Evolutionary conservation across 2,113 vertebrate genomes (phyloP).

Genomic region (Harpagus bidentatus): DNA sequence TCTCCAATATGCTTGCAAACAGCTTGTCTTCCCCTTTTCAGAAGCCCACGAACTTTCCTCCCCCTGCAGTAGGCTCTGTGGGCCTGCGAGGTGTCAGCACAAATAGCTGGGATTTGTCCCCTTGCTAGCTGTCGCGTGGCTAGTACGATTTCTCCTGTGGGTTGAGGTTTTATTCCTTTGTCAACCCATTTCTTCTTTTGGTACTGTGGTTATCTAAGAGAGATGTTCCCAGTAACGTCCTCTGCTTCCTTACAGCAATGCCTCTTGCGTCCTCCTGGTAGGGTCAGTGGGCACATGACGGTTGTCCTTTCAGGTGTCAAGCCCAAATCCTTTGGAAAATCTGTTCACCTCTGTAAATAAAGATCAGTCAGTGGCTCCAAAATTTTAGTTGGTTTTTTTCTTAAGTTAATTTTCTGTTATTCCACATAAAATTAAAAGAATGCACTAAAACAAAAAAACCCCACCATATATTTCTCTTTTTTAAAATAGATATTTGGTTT

Average conservation of each 20-base stretch:
- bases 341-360: background rate
- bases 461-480: background rate
- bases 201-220: background rate
- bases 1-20: background rate
- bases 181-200: background rate
- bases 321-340: background rate
- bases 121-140: background rate
- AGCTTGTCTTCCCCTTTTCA: background rate
- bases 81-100: background rate
- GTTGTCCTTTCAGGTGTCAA: background rate
- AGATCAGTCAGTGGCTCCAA: background rate
- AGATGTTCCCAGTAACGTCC: background rate
- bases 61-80: background rate
- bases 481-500: background rate
- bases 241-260: background rate
- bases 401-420: background rate
- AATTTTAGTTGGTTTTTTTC: background rate
- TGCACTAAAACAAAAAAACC: background rate
- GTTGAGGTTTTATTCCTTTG: background rate
- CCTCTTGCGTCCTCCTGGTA: background rate
- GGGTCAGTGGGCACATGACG: background rate
- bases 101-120: background rate
- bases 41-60: background rate
- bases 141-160: background rate
- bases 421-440: background rate